A percentile compares a stretch with the other conserved stretches of the same genome.
phyloP scores from a whole-genome alignment of 2,888 invertebrate species.

The Liposcelis brunnea region DNA sequence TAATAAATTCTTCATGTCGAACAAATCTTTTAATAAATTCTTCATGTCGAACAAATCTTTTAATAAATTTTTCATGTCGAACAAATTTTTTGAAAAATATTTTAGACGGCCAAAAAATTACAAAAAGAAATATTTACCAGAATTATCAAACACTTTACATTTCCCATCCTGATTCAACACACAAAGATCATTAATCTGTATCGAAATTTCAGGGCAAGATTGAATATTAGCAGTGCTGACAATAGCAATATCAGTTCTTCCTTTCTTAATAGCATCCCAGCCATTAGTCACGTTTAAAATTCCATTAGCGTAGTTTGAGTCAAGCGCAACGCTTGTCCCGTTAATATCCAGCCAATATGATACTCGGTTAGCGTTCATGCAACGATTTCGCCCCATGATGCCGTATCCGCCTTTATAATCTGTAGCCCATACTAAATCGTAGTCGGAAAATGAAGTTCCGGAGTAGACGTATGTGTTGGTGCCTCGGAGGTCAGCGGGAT shows the following conservation, averaged over 20 bases:
- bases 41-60: too few species aligned
- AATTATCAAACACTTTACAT: constrained; percentile 43
- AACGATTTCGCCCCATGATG: constrained; percentile 41
- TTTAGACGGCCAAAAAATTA: too few species aligned
- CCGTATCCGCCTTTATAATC: constrained; percentile 38
- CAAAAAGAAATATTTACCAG: constrained; percentile 27
- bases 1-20: too few species aligned
- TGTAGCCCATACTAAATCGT: constrained; percentile 32
- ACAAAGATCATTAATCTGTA: constrained; percentile 41
- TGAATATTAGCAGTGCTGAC: constrained; percentile 37
- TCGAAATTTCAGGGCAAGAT: constrained; percentile 39
- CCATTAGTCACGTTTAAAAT: constrained; percentile 38
- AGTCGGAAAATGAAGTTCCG: constrained; percentile 27
- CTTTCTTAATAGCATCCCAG: constrained; percentile 22
- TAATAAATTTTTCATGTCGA: too few species aligned
- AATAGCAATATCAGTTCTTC: constrained; percentile 33
- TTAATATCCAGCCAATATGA: constrained; percentile 38
- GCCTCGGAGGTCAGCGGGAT: constrained; percentile 25
- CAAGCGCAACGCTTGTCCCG: constrained; percentile 35
- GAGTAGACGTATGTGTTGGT: constrained; percentile 25
- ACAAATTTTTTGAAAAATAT: too few species aligned
- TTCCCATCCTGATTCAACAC: constrained; percentile 42
- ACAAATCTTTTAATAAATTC: too few species aligned
- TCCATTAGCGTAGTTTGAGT: constrained; percentile 47
- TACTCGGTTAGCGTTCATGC: constrained; percentile 39